A percentile compares a stretch with the other conserved stretches of the same genome.
These are phyloP conservation scores for Tetramorium simillimum DNA, from an alignment of 1,140 invertebrate genomes.

Conservation along the genomic window DNA sequence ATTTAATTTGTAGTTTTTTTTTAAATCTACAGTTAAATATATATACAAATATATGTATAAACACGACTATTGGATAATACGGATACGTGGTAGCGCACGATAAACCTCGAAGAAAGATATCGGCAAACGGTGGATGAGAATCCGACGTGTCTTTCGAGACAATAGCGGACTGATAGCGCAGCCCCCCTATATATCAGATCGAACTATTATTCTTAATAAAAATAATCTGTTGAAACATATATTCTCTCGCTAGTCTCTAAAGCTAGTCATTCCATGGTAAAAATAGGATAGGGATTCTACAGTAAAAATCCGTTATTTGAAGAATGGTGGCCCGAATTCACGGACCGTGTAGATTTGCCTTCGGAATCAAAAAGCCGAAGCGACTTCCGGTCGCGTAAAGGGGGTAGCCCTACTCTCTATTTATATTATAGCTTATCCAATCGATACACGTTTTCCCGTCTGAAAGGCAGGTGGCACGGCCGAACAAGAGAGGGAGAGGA, in stretches of 20 bases:
- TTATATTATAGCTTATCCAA: slow-evolving; percentile 77
- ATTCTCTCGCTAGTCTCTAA: background rate
- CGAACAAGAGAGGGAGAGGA: slow-evolving; percentile 58
- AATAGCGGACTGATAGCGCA: slow-evolving; percentile 64
- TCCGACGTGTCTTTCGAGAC: slow-evolving; percentile 66
- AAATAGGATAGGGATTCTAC: background rate
- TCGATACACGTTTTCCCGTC: slow-evolving; percentile 74
- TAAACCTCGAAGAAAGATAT: slow-evolving; percentile 55
- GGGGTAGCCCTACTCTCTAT: slow-evolving; percentile 55
- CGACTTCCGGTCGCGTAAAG: slow-evolving; percentile 40
- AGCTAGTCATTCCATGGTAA: background rate
- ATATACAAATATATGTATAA: no score
- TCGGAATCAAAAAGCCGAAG: background rate
- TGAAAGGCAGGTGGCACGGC: slow-evolving; percentile 70
- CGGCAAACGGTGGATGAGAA: slow-evolving; percentile 46
- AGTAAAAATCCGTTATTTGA: background rate
- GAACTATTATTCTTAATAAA: slow-evolving; percentile 56
- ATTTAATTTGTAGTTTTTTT: no score
- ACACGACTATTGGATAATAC: slow-evolving; percentile 62
- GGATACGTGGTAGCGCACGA: slow-evolving; percentile 67
- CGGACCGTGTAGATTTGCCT: slow-evolving; percentile 5
- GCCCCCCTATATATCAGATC: slow-evolving; percentile 14
- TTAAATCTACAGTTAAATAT: no score
- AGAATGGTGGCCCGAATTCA: background rate
- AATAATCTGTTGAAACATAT: background rate